Conservation (phyloP, 2,797 vertebrate genomes). For the Valencia hispanica region DNA sequence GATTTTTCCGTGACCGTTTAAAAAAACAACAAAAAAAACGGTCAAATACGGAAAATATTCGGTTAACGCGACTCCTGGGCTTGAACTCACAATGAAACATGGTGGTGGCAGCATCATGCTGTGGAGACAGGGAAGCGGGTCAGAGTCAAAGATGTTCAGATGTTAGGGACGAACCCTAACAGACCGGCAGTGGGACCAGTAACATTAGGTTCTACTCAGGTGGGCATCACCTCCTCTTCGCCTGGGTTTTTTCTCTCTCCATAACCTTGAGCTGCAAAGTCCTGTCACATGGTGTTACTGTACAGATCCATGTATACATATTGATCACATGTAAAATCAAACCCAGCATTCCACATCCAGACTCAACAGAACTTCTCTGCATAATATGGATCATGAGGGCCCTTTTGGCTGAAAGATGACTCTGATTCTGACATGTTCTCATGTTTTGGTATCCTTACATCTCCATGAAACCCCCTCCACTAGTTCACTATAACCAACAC, state of each 20-base stretch:
- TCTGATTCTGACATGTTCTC: neutral
- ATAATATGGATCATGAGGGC: neutral
- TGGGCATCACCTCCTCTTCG: constrained; percentile 6
- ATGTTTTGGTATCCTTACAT: neutral
- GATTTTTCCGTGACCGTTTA: too few relatives aligned
- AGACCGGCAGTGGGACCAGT: neutral
- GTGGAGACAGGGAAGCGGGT: neutral
- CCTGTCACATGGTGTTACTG: constrained; percentile 49
- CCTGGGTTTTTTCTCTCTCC: constrained; percentile 23
- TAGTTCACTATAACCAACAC: neutral
- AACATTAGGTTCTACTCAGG: neutral
- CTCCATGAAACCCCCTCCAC: neutral
- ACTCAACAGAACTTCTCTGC: neutral
- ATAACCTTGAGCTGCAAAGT: constrained; percentile 59
- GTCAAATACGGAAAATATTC: too few relatives aligned
- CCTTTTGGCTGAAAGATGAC: neutral
- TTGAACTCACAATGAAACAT: too few relatives aligned
- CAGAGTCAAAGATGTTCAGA: neutral
- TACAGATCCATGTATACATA: constrained; percentile 44
- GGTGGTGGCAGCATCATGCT: neutral
- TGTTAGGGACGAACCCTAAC: neutral
- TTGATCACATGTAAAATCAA: constrained; percentile 34
- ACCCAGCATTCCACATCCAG: constrained; percentile 37
- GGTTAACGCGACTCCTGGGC: too few relatives aligned
- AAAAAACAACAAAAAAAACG: too few relatives aligned